Evolutionary conservation across 2,113 vertebrate genomes (phyloP), one percentile per base, ranked within the genome.

Genomic region (Trinectes maculatus): DNA sequence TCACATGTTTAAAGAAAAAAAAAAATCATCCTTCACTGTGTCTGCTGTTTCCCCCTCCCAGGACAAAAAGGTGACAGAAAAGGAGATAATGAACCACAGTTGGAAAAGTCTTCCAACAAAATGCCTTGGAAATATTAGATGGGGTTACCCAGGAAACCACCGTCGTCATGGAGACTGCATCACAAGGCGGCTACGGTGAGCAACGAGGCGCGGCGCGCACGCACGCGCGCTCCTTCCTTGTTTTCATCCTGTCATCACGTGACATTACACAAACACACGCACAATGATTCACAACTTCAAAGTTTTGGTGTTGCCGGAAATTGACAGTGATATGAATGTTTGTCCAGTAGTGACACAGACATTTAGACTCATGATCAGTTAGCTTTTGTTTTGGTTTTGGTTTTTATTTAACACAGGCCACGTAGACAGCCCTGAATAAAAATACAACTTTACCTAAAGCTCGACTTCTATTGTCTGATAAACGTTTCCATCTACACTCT

Each of bases 121-220:
- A 93, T 94, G 90, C 93, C 94, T 95, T 94, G 94, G 94, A 89
- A 95, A 95, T 94, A 91, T 94, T 90, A 77, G 83, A 85, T 89
- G 93, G 94, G 93, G 95, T 98, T 96, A 95, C 96, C 95, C 93
- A 87, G 96, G 97, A 96, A 97, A 98, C 95, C 87, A 48, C 83
- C 83, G 95, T 98, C 66, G 66, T 92, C 94, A 98, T 96, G 92
- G 96, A 91, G 94, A 98, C 96, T 96, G 92, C 93, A 95, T 96
- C 94, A 88, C 93, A 86, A 74, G 89, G 95, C 87, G 61, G 80
- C 93, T 91, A 95, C 88, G 89, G 90, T 83, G 91, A 81, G 90
- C 91, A 87, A 22, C 29, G 89, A 91, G 95, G 92, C 89, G 87
- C 89, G 91, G 82, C 70, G 78, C 61, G 68, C 63, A 31, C 29